Evolutionary conservation across 2,888 invertebrate genomes (phyloP).

Genomic region (Drosophila parthenogenetica): DNA sequence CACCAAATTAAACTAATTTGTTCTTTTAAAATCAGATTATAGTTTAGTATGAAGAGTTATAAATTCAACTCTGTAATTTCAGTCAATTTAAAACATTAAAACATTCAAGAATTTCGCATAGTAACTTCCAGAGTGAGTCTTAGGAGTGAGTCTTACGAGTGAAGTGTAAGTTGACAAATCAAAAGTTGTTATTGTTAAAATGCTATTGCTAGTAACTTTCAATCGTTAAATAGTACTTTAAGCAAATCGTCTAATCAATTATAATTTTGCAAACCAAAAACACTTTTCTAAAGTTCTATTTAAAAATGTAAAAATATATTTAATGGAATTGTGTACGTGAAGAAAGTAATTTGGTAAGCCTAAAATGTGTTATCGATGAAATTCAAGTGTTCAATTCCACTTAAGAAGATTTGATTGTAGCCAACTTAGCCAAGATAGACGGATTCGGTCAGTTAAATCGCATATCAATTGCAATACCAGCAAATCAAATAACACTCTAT

Average conservation of each 20-base stretch:
- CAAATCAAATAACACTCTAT: neutral
- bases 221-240: too few relatives aligned
- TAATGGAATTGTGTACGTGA: neutral
- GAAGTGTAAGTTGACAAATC: neutral
- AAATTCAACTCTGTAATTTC: too few relatives aligned
- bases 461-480: conserved; percentile 5
- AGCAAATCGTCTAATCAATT: too few relatives aligned
- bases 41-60: too few relatives aligned
- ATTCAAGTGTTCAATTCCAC: conserved; percentile 2
- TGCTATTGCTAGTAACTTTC: too few relatives aligned
- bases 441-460: conserved; percentile 13
- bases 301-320: neutral
- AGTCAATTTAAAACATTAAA: too few relatives aligned
- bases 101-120: too few relatives aligned
- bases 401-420: neutral
- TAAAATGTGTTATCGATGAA: neutral
- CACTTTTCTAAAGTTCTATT: neutral
- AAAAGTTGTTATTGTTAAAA: neutral
- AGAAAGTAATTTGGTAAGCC: conserved; percentile 7
- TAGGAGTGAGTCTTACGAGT: neutral
- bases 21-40: too few relatives aligned
- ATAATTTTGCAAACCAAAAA: too few relatives aligned
- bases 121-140: neutral
- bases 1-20: too few relatives aligned
- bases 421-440: neutral